Percentiles rank a stretch among this genome's conserved stretches.
These are phyloP conservation scores for Theretra japonica DNA, from an alignment of 2,888 invertebrate species.

Conservation along the genomic window DNA sequence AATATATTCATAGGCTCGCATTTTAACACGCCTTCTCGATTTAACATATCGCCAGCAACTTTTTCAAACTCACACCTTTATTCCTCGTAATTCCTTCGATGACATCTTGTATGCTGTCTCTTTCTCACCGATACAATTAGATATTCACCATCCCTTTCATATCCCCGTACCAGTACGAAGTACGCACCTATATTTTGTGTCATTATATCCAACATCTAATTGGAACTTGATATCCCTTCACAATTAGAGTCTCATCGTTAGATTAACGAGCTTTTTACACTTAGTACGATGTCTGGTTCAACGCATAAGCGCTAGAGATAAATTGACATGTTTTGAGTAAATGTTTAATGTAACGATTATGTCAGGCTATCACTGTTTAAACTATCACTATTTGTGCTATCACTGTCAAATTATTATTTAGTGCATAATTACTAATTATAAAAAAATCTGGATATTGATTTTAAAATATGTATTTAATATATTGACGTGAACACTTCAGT, in stretches of 20 bases:
- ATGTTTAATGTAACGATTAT: neutral
- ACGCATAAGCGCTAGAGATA: conserved; percentile 33
- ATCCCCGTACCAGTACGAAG: conserved; percentile 13
- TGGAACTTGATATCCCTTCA: conserved; percentile 80
- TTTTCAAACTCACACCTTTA: conserved; percentile 15
- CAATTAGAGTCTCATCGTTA: conserved; percentile 73
- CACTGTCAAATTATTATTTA: no score
- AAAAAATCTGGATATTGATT: no score
- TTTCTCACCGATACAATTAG: neutral
- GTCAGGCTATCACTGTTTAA: neutral
- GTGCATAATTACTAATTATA: no score
- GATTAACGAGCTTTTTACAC: conserved; percentile 77
- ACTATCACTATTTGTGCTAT: no score
- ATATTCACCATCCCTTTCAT: conserved; percentile 24
- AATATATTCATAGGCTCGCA: neutral
- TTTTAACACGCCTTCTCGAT: neutral
- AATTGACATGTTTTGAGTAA: neutral
- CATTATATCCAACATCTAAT: conserved; percentile 74
- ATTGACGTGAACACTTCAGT: no score
- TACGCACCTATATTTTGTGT: conserved; percentile 52
- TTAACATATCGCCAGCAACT: conserved; percentile 1
- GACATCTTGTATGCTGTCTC: conserved; percentile 13
- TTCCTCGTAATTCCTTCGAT: conserved; percentile 6
- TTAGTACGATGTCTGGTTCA: conserved; percentile 40
- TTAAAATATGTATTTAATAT: no score